Percentiles rank a stretch among this genome's conserved stretches.
Conservation (phyloP, 2,113 vertebrate species). For the Dryoscopus gambensis region DNA sequence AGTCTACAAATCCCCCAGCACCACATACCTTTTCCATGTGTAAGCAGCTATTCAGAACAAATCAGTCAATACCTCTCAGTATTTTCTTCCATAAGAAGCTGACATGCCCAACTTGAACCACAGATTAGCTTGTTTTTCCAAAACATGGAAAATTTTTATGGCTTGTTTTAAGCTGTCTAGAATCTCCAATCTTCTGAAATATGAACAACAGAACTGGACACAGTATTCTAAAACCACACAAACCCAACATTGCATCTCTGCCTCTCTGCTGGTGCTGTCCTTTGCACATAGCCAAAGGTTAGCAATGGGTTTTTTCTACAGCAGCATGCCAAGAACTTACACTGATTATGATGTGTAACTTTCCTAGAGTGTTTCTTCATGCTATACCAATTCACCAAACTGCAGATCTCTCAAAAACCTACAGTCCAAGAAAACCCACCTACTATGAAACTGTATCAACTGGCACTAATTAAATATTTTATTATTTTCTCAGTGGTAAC, state of each 20-base stretch:
- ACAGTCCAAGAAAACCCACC: background rate
- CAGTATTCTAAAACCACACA: background rate
- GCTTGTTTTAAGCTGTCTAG: background rate
- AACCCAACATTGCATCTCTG: background rate
- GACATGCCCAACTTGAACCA: background rate
- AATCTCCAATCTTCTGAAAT: background rate
- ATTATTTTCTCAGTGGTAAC: background rate
- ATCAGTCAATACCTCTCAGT: background rate
- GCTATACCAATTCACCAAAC: background rate
- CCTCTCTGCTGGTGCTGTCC: background rate
- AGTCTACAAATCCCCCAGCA: background rate
- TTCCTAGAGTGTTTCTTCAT: background rate
- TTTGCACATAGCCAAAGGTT: background rate
- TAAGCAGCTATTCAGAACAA: slow-evolving; percentile 24
- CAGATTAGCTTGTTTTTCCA: background rate
- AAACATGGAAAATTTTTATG: background rate
- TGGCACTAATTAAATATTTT: background rate
- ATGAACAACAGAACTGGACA: background rate
- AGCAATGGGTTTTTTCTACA: background rate
- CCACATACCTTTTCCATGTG: background rate
- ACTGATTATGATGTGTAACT: background rate
- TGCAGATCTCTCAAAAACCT: background rate
- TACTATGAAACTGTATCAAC: background rate
- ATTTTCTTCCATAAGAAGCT: background rate
- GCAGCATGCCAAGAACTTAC: background rate